Conservation (phyloP, 2,113 vertebrate genomes). For the Lota lota region DNA sequence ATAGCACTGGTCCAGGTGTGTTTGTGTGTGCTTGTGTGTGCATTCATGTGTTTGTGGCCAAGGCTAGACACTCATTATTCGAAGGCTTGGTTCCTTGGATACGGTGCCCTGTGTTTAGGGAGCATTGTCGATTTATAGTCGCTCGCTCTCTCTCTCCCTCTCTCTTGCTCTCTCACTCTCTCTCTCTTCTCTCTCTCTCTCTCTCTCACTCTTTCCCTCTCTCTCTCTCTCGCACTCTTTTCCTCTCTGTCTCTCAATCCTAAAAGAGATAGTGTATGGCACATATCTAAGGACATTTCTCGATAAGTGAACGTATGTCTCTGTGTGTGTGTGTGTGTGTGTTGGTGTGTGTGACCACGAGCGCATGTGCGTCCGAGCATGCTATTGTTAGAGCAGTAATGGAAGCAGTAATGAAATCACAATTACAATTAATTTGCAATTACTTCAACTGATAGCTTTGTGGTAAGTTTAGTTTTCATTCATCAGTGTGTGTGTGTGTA, state of each 20-base stretch:
- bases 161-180: too few species aligned
- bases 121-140: slow-evolving; percentile 16
- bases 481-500: slow-evolving; percentile 11
- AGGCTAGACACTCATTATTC: slow-evolving; percentile 40
- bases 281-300: too few species aligned
- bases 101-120: slow-evolving; percentile 12
- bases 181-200: too few species aligned
- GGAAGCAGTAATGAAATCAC: too few species aligned
- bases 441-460: too few species aligned
- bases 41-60: neutral
- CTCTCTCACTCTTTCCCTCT: too few species aligned
- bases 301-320: slow-evolving; percentile 8
- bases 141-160: too few species aligned
- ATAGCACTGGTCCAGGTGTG: neutral
- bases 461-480: neutral
- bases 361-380: neutral
- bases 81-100: slow-evolving; percentile 29
- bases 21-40: neutral
- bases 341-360: neutral
- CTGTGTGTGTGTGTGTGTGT: slow-evolving; percentile 1
- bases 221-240: too few species aligned
- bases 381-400: too few species aligned
- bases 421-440: too few species aligned
- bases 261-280: neutral
- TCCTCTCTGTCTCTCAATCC: too few species aligned